Conservation (phyloP, 2,113 vertebrate species). For the Ammospiza caudacuta region DNA sequence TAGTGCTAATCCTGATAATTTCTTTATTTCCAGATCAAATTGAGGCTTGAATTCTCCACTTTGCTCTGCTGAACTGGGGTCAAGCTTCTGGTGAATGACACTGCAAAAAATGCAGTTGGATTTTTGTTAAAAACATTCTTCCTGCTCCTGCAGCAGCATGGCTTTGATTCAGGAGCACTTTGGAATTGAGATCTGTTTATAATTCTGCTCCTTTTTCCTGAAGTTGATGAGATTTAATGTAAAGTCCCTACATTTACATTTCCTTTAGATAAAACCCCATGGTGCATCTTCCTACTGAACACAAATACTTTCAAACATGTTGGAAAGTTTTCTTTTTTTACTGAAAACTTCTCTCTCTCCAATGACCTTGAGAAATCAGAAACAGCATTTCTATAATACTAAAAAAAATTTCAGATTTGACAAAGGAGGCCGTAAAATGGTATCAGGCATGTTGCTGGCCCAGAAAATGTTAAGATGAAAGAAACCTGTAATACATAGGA, state of each 20-base stretch:
- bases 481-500: conserved; percentile 33
- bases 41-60: not conserved
- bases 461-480: conserved; percentile 48
- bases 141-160: not conserved
- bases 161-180: not conserved
- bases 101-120: accelerated
- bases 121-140: not conserved
- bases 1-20: not conserved
- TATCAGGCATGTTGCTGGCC: conserved; percentile 57
- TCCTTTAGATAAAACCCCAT: accelerated
- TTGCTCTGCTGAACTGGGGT: not conserved
- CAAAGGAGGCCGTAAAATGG: not conserved
- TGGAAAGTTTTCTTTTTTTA: not conserved
- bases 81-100: not conserved
- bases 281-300: not conserved
- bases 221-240: not conserved
- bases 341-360: not conserved
- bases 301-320: not conserved
- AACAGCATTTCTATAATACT: accelerated
- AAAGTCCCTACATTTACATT: not conserved
- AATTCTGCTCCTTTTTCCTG: not conserved
- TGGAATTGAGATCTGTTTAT: not conserved
- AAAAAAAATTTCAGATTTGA: not conserved
- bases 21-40: not conserved
- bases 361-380: not conserved